Conservation (phyloP, 2,113 vertebrate genomes). For the Oryzias melastigma region DNA sequence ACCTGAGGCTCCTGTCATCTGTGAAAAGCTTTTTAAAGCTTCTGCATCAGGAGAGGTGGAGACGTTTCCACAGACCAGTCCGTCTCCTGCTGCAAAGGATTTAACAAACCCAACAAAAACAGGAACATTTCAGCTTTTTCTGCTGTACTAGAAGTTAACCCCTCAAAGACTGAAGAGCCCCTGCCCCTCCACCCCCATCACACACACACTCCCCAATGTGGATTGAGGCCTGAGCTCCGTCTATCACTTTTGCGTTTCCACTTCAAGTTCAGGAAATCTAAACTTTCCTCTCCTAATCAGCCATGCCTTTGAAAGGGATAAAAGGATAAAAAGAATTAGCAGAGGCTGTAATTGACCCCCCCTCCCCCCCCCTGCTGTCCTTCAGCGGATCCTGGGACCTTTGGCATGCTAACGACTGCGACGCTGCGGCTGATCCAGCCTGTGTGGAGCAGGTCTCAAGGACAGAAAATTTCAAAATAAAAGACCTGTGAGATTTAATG, state of each 20-base stretch:
- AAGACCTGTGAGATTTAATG: too few relatives aligned
- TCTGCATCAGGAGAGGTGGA: too few relatives aligned
- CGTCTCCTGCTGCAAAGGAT: too few relatives aligned
- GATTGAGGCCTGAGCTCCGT: conserved; percentile 75
- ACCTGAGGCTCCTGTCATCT: too few relatives aligned
- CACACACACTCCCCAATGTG: conserved; percentile 63
- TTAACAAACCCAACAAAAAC: too few relatives aligned
- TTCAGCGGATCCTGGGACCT: conserved; percentile 61
- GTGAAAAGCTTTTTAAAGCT: too few relatives aligned
- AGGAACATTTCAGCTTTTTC: too few relatives aligned
- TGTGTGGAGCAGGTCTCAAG: too few relatives aligned
- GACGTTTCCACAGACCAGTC: too few relatives aligned
- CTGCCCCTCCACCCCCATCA: background rate
- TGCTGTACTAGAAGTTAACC: too few relatives aligned
- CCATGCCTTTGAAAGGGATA: conserved; percentile 73
- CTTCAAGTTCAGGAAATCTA: conserved; percentile 85
- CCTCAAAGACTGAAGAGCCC: too few relatives aligned
- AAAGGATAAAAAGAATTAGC: conserved; percentile 78
- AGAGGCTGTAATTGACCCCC: conserved; percentile 67
- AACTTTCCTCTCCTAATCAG: conserved; percentile 81
- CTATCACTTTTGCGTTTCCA: conserved; percentile 80
- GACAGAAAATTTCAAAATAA: too few relatives aligned
- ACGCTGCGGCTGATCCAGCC: background rate
- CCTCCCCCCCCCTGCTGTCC: conserved; percentile 19
- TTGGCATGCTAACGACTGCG: conserved; percentile 76